These are phyloP conservation scores for Callimorpha dominula DNA, from an alignment of 2,888 invertebrate genomes.

Conservation along the genomic window DNA sequence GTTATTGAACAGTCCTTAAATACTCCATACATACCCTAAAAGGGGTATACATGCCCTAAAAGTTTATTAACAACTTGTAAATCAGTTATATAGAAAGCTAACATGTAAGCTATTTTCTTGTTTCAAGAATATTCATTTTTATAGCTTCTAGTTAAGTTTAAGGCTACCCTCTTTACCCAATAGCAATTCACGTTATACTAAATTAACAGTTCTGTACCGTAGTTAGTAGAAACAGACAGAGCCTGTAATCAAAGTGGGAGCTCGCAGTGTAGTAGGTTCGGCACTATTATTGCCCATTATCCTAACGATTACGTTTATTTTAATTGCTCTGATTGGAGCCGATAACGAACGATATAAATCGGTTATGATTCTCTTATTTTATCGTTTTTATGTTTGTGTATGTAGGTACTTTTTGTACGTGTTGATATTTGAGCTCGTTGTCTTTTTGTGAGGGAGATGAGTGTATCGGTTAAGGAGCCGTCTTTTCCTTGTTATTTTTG, in stretches of 20 bases:
- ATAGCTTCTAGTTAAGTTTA: slow-evolving; percentile 31
- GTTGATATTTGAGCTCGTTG: slow-evolving; percentile 24
- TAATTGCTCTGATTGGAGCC: slow-evolving; percentile 60
- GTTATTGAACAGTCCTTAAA: too few species aligned
- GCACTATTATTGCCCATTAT: slow-evolving; percentile 61
- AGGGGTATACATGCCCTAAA: too few species aligned
- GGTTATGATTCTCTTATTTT: slow-evolving; percentile 45
- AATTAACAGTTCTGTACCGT: slow-evolving; percentile 48
- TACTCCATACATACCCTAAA: too few species aligned
- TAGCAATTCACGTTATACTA: slow-evolving; percentile 45
- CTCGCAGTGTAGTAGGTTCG: slow-evolving; percentile 28
- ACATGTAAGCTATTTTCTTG: not conserved
- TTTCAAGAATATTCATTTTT: slow-evolving; percentile 3
- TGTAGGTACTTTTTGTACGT: slow-evolving; percentile 16
- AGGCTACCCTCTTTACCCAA: slow-evolving; percentile 31
- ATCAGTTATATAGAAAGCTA: not conserved
- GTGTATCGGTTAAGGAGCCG: not conserved
- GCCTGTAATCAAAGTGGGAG: slow-evolving; percentile 34
- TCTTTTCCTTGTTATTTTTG: not conserved
- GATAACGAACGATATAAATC: slow-evolving; percentile 55
- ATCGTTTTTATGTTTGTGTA: slow-evolving; percentile 31
- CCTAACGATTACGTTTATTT: slow-evolving; percentile 63
- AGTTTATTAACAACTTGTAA: not conserved
- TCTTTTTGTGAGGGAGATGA: slow-evolving; percentile 20
- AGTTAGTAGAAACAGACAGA: slow-evolving; percentile 53